Conservation (phyloP, 1,140 invertebrate species). For the Coenobita brevimanus region DNA sequence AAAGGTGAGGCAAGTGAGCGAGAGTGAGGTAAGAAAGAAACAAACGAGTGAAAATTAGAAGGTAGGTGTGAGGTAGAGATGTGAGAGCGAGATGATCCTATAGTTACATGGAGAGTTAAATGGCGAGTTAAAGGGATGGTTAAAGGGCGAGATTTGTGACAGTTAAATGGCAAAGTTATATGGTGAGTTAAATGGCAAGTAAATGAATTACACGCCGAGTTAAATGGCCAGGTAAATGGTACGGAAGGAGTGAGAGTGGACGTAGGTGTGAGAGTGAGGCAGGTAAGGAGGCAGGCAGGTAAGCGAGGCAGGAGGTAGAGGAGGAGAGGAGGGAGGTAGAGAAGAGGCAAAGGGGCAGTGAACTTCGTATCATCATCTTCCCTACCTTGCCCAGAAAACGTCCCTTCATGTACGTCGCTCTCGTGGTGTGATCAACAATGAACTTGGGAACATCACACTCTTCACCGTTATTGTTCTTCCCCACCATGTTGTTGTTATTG, state of each 20-base stretch:
- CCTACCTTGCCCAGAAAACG: constrained; percentile 78
- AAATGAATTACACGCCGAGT: too few relatives aligned
- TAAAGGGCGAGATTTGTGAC: neutral
- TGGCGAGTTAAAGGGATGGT: too few relatives aligned
- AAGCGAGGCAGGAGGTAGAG: neutral
- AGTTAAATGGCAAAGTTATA: too few relatives aligned
- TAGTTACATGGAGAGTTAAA: too few relatives aligned
- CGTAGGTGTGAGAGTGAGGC: neutral
- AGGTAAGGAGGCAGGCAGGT: neutral
- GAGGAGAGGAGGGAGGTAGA: neutral
- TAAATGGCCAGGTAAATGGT: too few relatives aligned
- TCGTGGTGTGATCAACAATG: constrained; percentile 75
- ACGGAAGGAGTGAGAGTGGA: neutral
- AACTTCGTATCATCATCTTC: too few relatives aligned
- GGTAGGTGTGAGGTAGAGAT: too few relatives aligned
- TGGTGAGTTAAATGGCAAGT: neutral
- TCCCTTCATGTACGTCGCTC: constrained; percentile 77
- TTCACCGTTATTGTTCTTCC: constrained; percentile 72
- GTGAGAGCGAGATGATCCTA: too few relatives aligned
- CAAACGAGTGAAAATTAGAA: too few relatives aligned
- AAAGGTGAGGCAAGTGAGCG: too few relatives aligned
- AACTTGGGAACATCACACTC: constrained; percentile 74
- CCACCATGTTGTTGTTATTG: constrained; percentile 47
- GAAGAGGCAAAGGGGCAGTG: constrained; percentile 36
- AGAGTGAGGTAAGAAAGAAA: too few relatives aligned